Base-by-base conservation (phyloP, 2,888 invertebrate genomes). In the Rhyacophila evoluta region DNA sequence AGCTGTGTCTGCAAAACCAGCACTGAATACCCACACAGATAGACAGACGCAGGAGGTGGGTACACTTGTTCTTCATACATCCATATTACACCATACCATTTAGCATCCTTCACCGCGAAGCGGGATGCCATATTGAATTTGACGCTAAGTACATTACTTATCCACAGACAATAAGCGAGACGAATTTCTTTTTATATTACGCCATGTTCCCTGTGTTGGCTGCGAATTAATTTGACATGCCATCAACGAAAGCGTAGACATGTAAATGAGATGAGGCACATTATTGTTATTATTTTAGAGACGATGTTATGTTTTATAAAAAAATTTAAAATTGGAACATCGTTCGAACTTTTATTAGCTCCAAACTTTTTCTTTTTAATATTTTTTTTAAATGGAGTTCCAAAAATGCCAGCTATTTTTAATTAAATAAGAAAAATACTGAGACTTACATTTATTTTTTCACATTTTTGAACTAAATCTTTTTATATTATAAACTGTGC, bases 101-200 rank as follows among this genome's bases (percentile, higher is more conserved):
- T 79, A 79, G 74, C 77, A 41, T 69, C 77, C 72, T 69, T 75
- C 79, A 74, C 74, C 73, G 41, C 19, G 69, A 71, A 71, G 71
- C 76, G 70, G 39, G 69, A 73, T 67, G 37, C 74, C 77, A 80
- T 80, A 80, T 80, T 80, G 80, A 77, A 80, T 80, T 74, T 80
- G 80, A 77, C 74, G 75, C 55, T 74, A 75, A 80, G 80, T 70
- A 75, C 77, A 70, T 71, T 72, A 77, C 77, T 38, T 76, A 72
- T 38, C 69, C 70, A 39, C 75, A 77, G 68, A 69, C 41, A 74
- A 72, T 75, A 37, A 72, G 72, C 27, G 38, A 36, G 68, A 67
- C 72, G 69, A 28, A 70, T 38, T 75, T 69, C 75, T 75, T 75
- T 75, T 28, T 19, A 37, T 29, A 15, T 8, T 41, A 41, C 41